Percentiles rank a stretch among this genome's conserved stretches.
These are phyloP conservation scores for Heliconius ismenius DNA, from an alignment of 2,888 invertebrate genomes.

Conservation along the genomic window DNA sequence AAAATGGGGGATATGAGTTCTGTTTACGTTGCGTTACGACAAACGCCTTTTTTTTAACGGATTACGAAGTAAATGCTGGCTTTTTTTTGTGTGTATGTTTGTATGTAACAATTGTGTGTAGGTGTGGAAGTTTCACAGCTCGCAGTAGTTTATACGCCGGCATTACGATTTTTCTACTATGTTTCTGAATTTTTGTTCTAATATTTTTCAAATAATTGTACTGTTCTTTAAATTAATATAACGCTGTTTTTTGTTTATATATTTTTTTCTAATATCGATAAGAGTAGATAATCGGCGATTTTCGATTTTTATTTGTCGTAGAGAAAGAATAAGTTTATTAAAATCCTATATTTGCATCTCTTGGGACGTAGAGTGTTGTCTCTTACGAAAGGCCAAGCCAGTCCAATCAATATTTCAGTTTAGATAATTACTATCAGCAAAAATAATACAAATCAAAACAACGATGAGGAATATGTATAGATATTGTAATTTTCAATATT, in stretches of 20 bases:
- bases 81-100: not conserved
- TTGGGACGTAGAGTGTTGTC: no score
- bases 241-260: no score
- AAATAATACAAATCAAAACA: no score
- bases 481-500: slow-evolving; percentile 13
- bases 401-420: no score
- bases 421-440: no score
- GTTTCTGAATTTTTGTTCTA: not conserved
- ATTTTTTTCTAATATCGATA: no score
- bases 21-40: not conserved
- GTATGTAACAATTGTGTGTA: not conserved
- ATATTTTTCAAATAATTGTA: not conserved
- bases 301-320: no score
- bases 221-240: not conserved
- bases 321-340: no score
- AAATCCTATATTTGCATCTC: no score
- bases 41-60: not conserved
- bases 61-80: slow-evolving; percentile 1
- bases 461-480: not conserved
- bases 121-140: not conserved
- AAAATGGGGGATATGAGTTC: slow-evolving; percentile 9
- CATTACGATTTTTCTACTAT: not conserved
- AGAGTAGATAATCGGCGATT: no score
- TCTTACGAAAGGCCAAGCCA: no score
- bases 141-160: not conserved